These are phyloP conservation scores for Cydia splendana DNA, from an alignment of 1,140 invertebrate genomes.

Conservation along the genomic window DNA sequence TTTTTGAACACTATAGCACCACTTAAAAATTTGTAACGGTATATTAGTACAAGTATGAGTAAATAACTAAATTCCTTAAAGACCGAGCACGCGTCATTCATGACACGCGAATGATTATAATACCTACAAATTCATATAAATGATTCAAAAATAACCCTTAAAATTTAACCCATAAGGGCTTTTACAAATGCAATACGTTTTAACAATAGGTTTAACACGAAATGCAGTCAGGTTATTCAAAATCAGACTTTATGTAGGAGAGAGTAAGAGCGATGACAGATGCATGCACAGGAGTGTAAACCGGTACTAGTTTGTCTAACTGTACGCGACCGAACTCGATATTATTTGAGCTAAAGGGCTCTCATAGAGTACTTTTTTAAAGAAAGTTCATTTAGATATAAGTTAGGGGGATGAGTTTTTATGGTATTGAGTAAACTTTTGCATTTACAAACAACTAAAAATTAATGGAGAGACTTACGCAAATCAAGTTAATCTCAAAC, in stretches of 20 bases:
- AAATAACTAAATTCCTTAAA: conserved; percentile 20
- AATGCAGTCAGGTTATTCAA: not conserved
- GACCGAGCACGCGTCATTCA: conserved; percentile 11
- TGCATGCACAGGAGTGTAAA: not conserved
- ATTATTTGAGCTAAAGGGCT: conserved; percentile 9
- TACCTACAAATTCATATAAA: not conserved
- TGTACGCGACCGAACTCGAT: conserved; percentile 18
- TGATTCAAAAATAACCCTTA: not conserved
- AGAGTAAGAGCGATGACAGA: not conserved
- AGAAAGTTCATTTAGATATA: not conserved
- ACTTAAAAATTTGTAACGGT: conserved; percentile 8
- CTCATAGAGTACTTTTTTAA: not conserved
- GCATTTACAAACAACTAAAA: too few relatives aligned
- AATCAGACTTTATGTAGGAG: not conserved
- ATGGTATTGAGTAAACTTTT: too few relatives aligned
- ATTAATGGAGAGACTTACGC: too few relatives aligned
- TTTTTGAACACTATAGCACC: not conserved
- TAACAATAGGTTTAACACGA: not conserved
- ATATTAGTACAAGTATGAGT: conserved; percentile 1
- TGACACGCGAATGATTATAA: conserved; percentile 1
- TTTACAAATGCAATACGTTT: not conserved
- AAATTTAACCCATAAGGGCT: not conserved
- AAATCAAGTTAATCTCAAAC: too few relatives aligned
- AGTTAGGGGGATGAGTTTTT: not conserved
- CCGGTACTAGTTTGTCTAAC: conserved; percentile 18